Conservation (phyloP, 2,113 vertebrate species). For the Cricetomys ansorgei region DNA sequence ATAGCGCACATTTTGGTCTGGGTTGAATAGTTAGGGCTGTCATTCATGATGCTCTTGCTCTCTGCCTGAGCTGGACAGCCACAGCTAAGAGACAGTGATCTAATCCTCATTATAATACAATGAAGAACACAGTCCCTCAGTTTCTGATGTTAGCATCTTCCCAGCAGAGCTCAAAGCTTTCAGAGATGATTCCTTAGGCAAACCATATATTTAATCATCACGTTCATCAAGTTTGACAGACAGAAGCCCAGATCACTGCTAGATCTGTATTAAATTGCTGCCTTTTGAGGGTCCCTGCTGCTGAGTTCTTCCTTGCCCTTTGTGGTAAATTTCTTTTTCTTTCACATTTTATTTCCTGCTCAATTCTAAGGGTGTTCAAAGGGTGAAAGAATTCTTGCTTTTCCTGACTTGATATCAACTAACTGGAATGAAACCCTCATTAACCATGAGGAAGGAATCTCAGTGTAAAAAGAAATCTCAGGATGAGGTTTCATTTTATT, state of each 20-base stretch:
- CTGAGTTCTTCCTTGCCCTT: background rate
- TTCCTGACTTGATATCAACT: slow-evolving; percentile 7
- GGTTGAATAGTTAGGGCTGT: background rate
- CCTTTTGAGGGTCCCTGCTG: background rate
- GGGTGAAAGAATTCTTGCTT: background rate
- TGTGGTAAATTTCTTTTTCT: background rate
- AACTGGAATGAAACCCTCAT: background rate
- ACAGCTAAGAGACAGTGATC: background rate
- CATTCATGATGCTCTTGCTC: background rate
- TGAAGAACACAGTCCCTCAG: slow-evolving; percentile 73
- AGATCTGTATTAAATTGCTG: background rate
- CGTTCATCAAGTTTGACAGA: background rate
- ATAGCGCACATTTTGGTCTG: background rate
- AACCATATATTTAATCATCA: background rate
- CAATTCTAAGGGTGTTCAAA: background rate
- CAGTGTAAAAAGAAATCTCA: background rate
- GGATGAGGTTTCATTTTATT: background rate
- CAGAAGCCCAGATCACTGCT: background rate
- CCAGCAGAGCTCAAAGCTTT: slow-evolving; percentile 77
- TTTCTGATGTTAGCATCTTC: slow-evolving; percentile 80
- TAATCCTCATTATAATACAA: slow-evolving; percentile 52
- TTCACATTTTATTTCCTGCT: too few species aligned
- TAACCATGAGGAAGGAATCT: background rate
- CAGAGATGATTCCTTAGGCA: slow-evolving; percentile 75
- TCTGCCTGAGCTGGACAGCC: background rate